Conservation (phyloP, 2,888 invertebrate genomes). For the Emmelina monodactyla region DNA sequence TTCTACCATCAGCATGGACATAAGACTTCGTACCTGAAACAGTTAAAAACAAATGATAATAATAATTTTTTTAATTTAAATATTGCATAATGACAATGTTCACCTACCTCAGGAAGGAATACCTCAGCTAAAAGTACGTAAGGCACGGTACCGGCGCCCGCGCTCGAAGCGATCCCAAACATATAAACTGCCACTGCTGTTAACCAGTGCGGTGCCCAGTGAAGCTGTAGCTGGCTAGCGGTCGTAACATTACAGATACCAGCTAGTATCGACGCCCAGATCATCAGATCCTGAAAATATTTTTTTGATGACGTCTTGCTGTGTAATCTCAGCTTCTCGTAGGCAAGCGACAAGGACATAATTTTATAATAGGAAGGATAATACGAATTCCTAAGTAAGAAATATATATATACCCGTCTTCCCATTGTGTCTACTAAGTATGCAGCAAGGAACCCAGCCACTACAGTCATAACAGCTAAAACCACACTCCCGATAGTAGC, state of each 20-base stretch:
- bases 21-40: slow-evolving; percentile 31
- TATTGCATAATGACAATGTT: too few relatives aligned
- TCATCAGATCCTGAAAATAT: slow-evolving; percentile 34
- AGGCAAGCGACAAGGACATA: too few relatives aligned
- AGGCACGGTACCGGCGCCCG: slow-evolving; percentile 38
- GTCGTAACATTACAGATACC: slow-evolving; percentile 26
- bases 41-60: too few relatives aligned
- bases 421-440: slow-evolving; percentile 34
- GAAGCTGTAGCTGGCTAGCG: slow-evolving; percentile 31
- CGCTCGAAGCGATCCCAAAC: slow-evolving; percentile 24
- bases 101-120: slow-evolving; percentile 36
- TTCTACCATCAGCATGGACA: slow-evolving; percentile 30
- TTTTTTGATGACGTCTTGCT: too few relatives aligned
- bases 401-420: slow-evolving; percentile 37
- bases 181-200: slow-evolving; percentile 27
- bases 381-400: too few relatives aligned
- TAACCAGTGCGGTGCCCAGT: slow-evolving; percentile 35
- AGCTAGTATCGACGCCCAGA: slow-evolving; percentile 25
- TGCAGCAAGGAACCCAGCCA: slow-evolving; percentile 30
- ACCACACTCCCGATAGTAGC: slow-evolving; percentile 30
- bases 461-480: slow-evolving; percentile 25
- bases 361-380: too few relatives aligned
- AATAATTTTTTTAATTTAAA: too few relatives aligned
- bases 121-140: slow-evolving; percentile 31
- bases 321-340: too few relatives aligned